Conservation (phyloP, 2,797 vertebrate species). For the Coccyzus lansbergi region DNA sequence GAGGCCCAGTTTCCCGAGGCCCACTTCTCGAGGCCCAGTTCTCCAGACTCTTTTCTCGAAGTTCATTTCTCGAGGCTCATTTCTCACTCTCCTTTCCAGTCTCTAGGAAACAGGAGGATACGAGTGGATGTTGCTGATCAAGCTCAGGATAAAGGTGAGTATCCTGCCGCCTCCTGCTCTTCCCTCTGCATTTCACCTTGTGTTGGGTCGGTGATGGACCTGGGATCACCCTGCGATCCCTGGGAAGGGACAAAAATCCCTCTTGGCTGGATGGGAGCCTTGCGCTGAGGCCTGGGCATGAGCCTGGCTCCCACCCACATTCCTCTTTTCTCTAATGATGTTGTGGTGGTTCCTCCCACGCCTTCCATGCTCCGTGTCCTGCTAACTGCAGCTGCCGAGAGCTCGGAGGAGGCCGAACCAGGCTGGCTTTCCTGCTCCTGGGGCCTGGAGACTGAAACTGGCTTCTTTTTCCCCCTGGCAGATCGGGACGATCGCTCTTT, state of each 20-base stretch:
- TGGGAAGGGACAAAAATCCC: not conserved
- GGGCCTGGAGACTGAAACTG: rapidly evolving
- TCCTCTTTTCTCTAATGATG: not conserved
- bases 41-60: too few relatives aligned
- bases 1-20: too few relatives aligned
- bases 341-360: not conserved
- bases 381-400: not conserved
- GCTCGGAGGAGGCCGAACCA: too few relatives aligned
- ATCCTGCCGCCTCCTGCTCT: not conserved
- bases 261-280: too few relatives aligned
- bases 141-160: conserved; percentile 95
- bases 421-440: too few relatives aligned
- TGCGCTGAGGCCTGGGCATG: too few relatives aligned
- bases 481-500: conserved; percentile 90
- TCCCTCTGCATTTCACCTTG: rapidly evolving
- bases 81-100: conserved; percentile 76
- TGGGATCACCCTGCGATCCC: too few relatives aligned
- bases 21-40: too few relatives aligned
- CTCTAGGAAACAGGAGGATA: conserved; percentile 94
- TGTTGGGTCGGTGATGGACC: not conserved
- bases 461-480: conserved; percentile 25
- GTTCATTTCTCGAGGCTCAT: too few relatives aligned
- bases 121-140: conserved; percentile 96
- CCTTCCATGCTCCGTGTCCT: rapidly evolving
- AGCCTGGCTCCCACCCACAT: not conserved